A percentile compares a stretch with the other conserved stretches of the same genome.
These are phyloP conservation scores for Oncorhynchus tshawytscha DNA, from an alignment of 2,113 vertebrate genomes.

Conservation along the genomic window DNA sequence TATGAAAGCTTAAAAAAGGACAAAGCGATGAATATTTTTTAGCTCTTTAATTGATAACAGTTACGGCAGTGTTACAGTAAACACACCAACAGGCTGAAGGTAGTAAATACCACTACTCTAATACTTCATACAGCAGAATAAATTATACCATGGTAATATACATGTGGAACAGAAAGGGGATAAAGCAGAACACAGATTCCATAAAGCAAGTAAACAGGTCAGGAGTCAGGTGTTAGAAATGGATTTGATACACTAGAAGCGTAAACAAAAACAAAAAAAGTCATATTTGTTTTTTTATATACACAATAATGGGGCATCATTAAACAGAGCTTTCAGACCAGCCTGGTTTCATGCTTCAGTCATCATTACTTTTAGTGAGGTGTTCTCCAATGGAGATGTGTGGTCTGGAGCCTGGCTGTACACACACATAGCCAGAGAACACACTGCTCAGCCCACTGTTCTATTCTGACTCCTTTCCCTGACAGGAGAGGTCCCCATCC, in stretches of 20 bases:
- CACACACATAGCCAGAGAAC: too few species aligned
- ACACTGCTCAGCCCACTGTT: constrained; percentile 1
- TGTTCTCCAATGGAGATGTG: constrained; percentile 25
- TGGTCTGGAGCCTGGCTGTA: neutral
- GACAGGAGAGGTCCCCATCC: constrained; percentile 23
- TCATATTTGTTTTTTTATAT: constrained; percentile 65
- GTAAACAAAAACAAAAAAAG: constrained; percentile 40
- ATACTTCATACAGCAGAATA: constrained; percentile 99
- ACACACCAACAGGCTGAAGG: constrained; percentile 98
- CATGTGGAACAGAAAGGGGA: constrained; percentile 79
- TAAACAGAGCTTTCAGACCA: constrained; percentile 30
- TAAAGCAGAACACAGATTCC: constrained; percentile 83
- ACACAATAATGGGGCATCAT: constrained; percentile 67
- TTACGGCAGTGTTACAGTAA: constrained; percentile 99
- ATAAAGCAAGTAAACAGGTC: constrained; percentile 71
- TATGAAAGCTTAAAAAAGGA: too few species aligned
- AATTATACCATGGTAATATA: constrained; percentile 98
- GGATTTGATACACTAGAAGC: constrained; percentile 76
- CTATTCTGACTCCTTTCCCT: constrained; percentile 53
- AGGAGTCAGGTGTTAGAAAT: constrained; percentile 64
- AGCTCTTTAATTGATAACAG: constrained; percentile 96
- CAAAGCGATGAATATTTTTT: constrained; percentile 44
- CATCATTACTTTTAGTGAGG: constrained; percentile 34
- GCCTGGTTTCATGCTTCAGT: constrained; percentile 53
- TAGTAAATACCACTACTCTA: constrained; percentile 99